phyloP scores from a whole-genome alignment of 1,140 invertebrate genomes.

The Anoplolepis gracilipes region DNA sequence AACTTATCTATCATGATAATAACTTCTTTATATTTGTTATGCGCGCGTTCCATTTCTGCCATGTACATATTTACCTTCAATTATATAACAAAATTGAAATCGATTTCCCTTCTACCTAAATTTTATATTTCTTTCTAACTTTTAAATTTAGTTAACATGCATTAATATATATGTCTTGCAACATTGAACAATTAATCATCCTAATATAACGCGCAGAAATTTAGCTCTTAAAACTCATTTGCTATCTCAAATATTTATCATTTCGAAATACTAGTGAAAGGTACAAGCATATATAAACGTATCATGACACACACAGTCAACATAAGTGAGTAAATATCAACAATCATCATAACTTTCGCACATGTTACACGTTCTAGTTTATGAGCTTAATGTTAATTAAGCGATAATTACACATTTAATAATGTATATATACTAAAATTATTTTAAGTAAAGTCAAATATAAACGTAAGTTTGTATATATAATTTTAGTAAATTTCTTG shows the following conservation, averaged over 20 bases:
- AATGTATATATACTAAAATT: background rate
- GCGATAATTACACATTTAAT: conserved; percentile 23
- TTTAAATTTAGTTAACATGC: background rate
- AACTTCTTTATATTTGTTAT: background rate
- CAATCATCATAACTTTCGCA: conserved; percentile 44
- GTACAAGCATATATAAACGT: background rate
- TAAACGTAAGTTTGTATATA: background rate
- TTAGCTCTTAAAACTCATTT: conserved; percentile 8
- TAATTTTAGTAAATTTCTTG: background rate
- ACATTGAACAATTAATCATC: background rate
- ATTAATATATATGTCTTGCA: background rate
- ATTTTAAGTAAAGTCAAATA: background rate
- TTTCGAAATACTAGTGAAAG: conserved; percentile 15
- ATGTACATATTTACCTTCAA: background rate
- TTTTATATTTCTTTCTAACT: background rate
- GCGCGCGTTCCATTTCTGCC: background rate
- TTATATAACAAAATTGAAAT: background rate
- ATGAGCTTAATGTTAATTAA: conserved; percentile 3
- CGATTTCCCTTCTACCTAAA: background rate
- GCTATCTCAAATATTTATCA: conserved; percentile 17
- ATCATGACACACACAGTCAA: background rate
- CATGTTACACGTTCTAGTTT: background rate
- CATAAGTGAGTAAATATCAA: conserved; percentile 38
- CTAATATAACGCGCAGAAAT: background rate
- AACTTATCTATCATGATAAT: background rate